Percentiles rank a stretch among this genome's conserved stretches.
Evolutionary conservation across 2,113 vertebrate species (phyloP).

Genomic region (Tenebrosternarchus preto): DNA sequence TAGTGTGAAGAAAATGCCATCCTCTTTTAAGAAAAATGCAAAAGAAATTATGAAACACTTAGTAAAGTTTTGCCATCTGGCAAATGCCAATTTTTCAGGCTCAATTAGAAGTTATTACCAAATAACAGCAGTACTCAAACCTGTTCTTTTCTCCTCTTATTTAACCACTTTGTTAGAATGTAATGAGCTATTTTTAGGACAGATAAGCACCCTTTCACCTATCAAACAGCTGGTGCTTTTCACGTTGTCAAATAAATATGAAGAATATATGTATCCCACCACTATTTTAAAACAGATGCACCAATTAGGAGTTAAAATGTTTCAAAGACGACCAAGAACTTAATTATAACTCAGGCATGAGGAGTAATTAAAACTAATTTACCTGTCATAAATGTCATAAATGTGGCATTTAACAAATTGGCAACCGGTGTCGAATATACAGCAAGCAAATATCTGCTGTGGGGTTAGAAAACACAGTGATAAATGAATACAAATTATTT

Average conservation of each 20-base stretch:
- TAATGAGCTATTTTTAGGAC: background rate
- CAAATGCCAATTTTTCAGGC: background rate
- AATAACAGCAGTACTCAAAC: background rate
- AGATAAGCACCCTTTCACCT: background rate
- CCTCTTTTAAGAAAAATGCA: background rate
- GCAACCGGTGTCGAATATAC: background rate
- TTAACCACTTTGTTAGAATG: background rate
- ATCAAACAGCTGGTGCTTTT: background rate
- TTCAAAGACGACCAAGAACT: slow-evolving; percentile 9
- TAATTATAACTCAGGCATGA: slow-evolving; percentile 21
- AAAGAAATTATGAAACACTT: background rate
- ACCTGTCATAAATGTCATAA: background rate
- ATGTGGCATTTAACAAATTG: slow-evolving; percentile 32
- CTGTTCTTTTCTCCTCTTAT: background rate
- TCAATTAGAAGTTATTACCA: background rate
- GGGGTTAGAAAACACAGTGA: slow-evolving; percentile 4
- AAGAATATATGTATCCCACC: background rate
- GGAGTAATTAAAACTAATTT: slow-evolving; percentile 32
- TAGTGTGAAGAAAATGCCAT: background rate
- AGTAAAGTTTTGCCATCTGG: background rate
- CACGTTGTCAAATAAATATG: slow-evolving; percentile 9
- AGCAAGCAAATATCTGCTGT: slow-evolving; percentile 7
- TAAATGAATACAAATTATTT: background rate
- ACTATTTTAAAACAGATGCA: slow-evolving; percentile 1
- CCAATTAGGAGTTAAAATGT: slow-evolving; percentile 14